These are phyloP conservation scores for Panthera uncia DNA, from an alignment of 2,113 vertebrate genomes.

Conservation along the genomic window DNA sequence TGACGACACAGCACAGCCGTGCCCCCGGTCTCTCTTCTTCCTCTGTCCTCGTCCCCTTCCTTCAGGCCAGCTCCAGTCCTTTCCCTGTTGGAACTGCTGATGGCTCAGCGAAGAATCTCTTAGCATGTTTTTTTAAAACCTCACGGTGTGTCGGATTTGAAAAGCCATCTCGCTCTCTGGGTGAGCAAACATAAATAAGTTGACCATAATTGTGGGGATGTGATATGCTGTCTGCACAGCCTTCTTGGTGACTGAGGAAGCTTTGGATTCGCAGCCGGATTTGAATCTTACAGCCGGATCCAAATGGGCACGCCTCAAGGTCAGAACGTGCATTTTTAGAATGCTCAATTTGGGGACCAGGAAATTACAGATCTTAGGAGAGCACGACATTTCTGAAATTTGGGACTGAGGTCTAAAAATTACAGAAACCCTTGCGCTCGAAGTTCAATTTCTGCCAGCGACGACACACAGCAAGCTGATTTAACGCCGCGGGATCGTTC, in stretches of 20 bases:
- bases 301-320: accelerated
- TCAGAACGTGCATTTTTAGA: background rate
- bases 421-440: background rate
- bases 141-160: accelerated
- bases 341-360: background rate
- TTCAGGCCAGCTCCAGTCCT: background rate
- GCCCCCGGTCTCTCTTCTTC: too few species aligned
- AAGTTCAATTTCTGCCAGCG: background rate
- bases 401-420: background rate
- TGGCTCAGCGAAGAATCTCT: background rate
- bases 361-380: constrained; percentile 34
- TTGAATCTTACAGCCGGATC: too few species aligned
- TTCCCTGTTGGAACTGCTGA: background rate
- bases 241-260: background rate
- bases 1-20: background rate
- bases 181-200: background rate
- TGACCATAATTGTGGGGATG: accelerated
- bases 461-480: background rate
- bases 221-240: accelerated
- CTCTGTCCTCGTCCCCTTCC: accelerated
- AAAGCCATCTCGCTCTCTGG: background rate
- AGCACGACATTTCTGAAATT: background rate
- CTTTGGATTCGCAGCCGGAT: too few species aligned
- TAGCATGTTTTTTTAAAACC: background rate
- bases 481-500: background rate